Conservation (phyloP, 2,888 invertebrate species). For the Metallyticus violacea region DNA sequence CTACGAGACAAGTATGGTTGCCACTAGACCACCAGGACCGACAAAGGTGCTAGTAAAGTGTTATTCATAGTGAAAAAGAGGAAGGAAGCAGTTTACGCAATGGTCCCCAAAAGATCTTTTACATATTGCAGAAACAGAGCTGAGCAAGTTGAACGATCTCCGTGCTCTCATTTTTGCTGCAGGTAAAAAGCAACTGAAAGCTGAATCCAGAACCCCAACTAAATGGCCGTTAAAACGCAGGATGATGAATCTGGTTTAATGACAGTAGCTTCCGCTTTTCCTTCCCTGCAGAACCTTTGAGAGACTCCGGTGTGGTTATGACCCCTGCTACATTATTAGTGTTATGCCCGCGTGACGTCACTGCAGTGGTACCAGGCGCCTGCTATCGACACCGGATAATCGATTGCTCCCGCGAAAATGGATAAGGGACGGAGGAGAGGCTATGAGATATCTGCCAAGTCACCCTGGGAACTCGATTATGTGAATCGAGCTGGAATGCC, state of each 20-base stretch:
- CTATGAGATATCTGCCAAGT: background rate
- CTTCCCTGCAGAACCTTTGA: background rate
- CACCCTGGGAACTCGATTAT: background rate
- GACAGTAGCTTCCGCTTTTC: background rate
- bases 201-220: too few species aligned
- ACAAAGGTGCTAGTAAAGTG: too few species aligned
- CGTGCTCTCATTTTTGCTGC: too few species aligned
- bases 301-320: background rate
- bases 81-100: too few species aligned
- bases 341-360: background rate
- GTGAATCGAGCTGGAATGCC: background rate
- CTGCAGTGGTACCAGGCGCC: background rate
- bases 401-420: background rate
- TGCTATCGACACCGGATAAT: slow-evolving; percentile 17
- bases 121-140: too few species aligned
- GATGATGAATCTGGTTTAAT: background rate
- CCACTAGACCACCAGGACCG: too few species aligned
- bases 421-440: background rate
- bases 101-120: too few species aligned
- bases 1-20: too few species aligned
- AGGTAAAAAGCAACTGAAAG: too few species aligned
- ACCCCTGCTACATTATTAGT: background rate
- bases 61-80: too few species aligned
- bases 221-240: too few species aligned
- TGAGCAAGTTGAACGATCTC: too few species aligned